phyloP scores from a whole-genome alignment of 2,888 invertebrate species.

The Cinara cedri region DNA sequence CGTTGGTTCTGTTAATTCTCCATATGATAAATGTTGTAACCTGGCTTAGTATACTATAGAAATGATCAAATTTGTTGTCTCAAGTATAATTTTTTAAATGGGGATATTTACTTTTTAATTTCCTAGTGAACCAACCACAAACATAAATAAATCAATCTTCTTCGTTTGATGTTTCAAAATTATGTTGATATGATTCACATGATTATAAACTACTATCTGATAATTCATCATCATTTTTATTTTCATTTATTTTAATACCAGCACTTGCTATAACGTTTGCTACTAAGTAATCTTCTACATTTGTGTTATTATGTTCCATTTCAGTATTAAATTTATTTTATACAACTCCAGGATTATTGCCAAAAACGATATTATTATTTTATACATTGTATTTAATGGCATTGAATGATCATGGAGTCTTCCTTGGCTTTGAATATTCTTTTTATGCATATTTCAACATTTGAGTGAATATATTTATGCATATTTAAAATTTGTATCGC shows the following conservation, averaged over 20 bases:
- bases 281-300: background rate
- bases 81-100: background rate
- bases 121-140: background rate
- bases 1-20: background rate
- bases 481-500: background rate
- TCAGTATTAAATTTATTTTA: slow-evolving; percentile 9
- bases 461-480: no score
- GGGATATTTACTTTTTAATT: slow-evolving; percentile 23
- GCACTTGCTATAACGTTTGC: background rate
- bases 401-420: background rate
- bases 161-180: background rate
- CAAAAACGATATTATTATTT: slow-evolving; percentile 1
- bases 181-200: background rate
- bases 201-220: slow-evolving; percentile 18
- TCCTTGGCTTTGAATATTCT: background rate
- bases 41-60: background rate
- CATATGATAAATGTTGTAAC: background rate
- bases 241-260: background rate
- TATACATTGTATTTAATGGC: background rate
- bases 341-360: background rate
- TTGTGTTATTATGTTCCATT: background rate
- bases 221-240: slow-evolving; percentile 3
- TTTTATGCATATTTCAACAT: no score
- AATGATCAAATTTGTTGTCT: background rate
- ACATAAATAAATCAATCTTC: background rate